Conservation (phyloP, 2,113 vertebrate species). For the Odobenus rosmarus region DNA sequence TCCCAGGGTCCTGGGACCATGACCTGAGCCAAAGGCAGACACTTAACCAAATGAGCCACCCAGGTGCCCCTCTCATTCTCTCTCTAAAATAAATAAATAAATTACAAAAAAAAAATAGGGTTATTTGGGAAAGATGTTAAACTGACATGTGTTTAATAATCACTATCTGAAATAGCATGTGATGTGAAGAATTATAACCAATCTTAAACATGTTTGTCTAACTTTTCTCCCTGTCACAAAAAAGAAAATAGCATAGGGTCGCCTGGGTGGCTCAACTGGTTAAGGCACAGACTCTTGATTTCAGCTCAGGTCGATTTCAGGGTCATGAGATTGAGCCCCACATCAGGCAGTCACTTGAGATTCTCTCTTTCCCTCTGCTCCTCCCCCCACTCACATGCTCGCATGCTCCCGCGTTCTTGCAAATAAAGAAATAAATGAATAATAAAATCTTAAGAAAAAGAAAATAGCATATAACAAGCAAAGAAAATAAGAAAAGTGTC, state of each 20-base stretch:
- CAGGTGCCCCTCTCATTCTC: not conserved
- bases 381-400: not conserved
- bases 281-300: not conserved
- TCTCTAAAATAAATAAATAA: not conserved
- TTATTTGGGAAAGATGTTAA: conserved; percentile 24
- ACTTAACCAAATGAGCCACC: too few relatives aligned
- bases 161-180: not conserved
- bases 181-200: not conserved
- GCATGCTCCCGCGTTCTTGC: not conserved
- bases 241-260: not conserved
- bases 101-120: not conserved
- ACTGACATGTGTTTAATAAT: conserved; percentile 12
- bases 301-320: not conserved
- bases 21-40: too few relatives aligned
- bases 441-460: not conserved
- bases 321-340: not conserved
- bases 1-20: too few relatives aligned
- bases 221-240: not conserved
- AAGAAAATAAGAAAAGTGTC: not conserved
- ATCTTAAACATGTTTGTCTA: conserved; percentile 38
- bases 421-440: not conserved
- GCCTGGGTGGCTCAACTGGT: too few relatives aligned
- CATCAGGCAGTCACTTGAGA: not conserved
- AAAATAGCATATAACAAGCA: conserved; percentile 11
- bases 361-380: not conserved